These are phyloP conservation scores for Acanthacorydalis orientalis DNA, from an alignment of 2,888 invertebrate species.

Conservation along the genomic window DNA sequence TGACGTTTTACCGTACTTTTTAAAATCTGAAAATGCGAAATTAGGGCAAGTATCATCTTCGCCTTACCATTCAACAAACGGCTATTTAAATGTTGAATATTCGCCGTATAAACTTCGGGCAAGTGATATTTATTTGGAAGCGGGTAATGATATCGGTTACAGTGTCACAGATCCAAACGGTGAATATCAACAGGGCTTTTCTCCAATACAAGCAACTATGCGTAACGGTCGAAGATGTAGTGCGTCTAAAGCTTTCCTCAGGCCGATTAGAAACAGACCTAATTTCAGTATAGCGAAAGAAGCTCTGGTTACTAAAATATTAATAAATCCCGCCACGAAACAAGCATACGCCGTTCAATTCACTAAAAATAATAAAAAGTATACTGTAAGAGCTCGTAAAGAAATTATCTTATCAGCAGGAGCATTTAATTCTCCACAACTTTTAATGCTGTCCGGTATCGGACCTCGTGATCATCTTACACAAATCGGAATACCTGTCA, in stretches of 20 bases:
- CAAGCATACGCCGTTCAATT: slow-evolving; percentile 48
- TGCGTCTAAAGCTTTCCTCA: slow-evolving; percentile 53
- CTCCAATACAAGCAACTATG: slow-evolving; percentile 45
- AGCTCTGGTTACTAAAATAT: slow-evolving; percentile 43
- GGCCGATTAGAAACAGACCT: slow-evolving; percentile 38
- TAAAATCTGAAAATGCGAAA: background rate
- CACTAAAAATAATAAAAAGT: slow-evolving; percentile 35
- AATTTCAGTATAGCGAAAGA: slow-evolving; percentile 52
- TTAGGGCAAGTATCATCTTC: background rate
- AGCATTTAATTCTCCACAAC: slow-evolving; percentile 61
- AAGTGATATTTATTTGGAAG: slow-evolving; percentile 37
- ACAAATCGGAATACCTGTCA: slow-evolving; percentile 36
- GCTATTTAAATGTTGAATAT: slow-evolving; percentile 50
- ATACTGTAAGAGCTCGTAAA: slow-evolving; percentile 36
- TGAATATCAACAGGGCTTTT: slow-evolving; percentile 40
- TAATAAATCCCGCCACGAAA: slow-evolving; percentile 40
- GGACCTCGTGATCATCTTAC: slow-evolving; percentile 44
- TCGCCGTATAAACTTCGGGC: slow-evolving; percentile 32
- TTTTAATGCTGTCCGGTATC: slow-evolving; percentile 68
- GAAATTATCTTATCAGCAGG: slow-evolving; percentile 67
- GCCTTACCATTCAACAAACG: slow-evolving; percentile 45
- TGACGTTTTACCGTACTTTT: slow-evolving; percentile 7
- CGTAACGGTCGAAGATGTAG: slow-evolving; percentile 54
- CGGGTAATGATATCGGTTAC: slow-evolving; percentile 53
- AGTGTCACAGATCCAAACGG: slow-evolving; percentile 49